These are phyloP conservation scores for Ptychochromis oligacanthus DNA, from an alignment of 2,113 vertebrate genomes.

Conservation along the genomic window DNA sequence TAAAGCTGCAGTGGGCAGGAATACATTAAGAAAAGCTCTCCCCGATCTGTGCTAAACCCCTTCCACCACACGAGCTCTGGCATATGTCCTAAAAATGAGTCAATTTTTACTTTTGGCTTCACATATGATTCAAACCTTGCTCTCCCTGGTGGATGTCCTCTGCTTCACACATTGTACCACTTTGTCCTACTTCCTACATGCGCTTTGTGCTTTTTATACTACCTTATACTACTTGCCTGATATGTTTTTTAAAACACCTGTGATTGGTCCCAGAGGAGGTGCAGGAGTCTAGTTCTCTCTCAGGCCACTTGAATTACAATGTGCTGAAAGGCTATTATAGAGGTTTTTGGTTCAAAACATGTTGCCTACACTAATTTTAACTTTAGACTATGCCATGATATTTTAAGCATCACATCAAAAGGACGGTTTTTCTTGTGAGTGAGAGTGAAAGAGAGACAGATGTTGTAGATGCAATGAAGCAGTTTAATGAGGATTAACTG, in stretches of 20 bases:
- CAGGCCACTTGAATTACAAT: background rate
- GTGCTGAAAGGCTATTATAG: too few species aligned
- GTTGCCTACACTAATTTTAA: background rate
- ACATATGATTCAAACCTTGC: conserved; percentile 4
- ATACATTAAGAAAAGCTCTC: background rate
- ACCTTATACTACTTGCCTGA: background rate
- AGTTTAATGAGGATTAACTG: conserved; percentile 48
- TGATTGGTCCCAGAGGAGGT: background rate
- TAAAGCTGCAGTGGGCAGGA: background rate
- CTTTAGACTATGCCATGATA: background rate
- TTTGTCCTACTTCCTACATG: background rate
- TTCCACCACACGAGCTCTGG: background rate
- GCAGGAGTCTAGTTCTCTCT: background rate
- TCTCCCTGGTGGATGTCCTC: background rate
- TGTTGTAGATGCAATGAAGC: conserved; percentile 36
- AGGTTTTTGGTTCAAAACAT: background rate
- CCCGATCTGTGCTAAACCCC: background rate
- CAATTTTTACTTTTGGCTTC: background rate
- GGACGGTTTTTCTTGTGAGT: background rate
- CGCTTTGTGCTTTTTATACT: background rate
- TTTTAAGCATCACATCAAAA: background rate
- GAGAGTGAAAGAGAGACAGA: conserved; percentile 34
- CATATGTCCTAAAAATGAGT: conserved; percentile 6
- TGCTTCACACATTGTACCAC: background rate
- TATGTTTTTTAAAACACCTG: background rate